phyloP scores from a whole-genome alignment of 92 coral and sea anemone genomes.

The Epizoanthus fatuus region DNA sequence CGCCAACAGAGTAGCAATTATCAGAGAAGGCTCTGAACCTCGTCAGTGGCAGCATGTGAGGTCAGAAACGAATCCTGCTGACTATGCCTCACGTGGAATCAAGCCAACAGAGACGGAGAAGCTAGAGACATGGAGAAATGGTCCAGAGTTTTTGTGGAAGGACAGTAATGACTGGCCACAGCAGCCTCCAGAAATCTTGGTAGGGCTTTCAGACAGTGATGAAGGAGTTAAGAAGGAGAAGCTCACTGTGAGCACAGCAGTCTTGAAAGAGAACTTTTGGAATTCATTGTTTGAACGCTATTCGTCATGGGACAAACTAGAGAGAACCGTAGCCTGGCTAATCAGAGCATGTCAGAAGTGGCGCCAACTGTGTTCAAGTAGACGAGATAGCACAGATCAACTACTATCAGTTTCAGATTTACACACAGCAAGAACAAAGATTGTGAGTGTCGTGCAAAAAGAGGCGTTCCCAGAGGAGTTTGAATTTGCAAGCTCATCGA shows the following conservation, averaged over 20 bases:
- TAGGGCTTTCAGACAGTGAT: slow-evolving; percentile 38
- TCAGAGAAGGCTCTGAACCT: slow-evolving; percentile 63
- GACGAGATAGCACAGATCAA: not conserved
- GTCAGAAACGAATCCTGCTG: slow-evolving; percentile 65
- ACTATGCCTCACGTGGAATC: slow-evolving; percentile 72
- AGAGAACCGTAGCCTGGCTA: slow-evolving; percentile 70
- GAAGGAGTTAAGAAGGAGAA: slow-evolving; percentile 61
- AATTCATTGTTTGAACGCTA: slow-evolving; percentile 51
- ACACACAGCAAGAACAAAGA: slow-evolving; percentile 40
- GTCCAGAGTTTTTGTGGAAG: slow-evolving; percentile 76
- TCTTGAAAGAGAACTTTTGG: slow-evolving; percentile 55
- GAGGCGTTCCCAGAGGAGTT: slow-evolving; percentile 40
- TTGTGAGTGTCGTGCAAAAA: slow-evolving; percentile 56
- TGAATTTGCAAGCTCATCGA: not conserved
- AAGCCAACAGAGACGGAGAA: slow-evolving; percentile 58
- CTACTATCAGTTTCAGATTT: slow-evolving; percentile 25
- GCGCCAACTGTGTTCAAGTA: not conserved
- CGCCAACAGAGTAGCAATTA: slow-evolving; percentile 66
- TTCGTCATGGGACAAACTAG: slow-evolving; percentile 66
- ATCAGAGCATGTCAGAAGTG: slow-evolving; percentile 12
- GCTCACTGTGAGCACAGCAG: slow-evolving; percentile 35
- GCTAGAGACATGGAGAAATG: slow-evolving; percentile 61
- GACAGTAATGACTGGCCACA: slow-evolving; percentile 61
- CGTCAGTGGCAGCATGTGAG: slow-evolving; percentile 59
- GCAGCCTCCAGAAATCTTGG: slow-evolving; percentile 62